A percentile compares a stretch with the other conserved stretches of the same genome.
Conservation (phyloP, 2,113 vertebrate species). For the Mesoclemmys tuberculata region DNA sequence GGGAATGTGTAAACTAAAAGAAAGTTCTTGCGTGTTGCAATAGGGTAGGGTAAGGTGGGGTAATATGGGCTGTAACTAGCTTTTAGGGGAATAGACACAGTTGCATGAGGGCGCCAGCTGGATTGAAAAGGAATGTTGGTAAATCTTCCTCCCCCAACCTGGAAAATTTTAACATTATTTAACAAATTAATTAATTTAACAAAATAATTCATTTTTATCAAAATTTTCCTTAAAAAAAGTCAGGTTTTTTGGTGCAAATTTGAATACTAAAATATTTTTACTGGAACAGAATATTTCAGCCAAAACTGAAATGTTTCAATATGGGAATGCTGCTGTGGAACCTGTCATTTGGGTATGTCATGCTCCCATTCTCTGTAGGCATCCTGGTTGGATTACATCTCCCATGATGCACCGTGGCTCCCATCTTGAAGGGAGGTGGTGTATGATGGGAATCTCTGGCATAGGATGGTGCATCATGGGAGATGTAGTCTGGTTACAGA, state of each 20-base stretch:
- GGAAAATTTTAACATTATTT: too few relatives aligned
- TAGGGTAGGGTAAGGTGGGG: background rate
- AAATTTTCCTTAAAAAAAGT: background rate
- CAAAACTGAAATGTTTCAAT: background rate
- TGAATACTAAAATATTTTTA: background rate
- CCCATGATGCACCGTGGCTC: rapidly evolving
- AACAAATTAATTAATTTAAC: too few relatives aligned
- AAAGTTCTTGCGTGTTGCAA: background rate
- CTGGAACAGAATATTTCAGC: background rate
- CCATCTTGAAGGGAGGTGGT: background rate
- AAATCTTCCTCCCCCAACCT: background rate
- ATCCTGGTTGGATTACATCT: rapidly evolving
- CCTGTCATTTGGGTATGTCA: rapidly evolving
- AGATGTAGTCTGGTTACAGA: rapidly evolving
- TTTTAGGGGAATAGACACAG: background rate
- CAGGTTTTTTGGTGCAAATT: background rate
- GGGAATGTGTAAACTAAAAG: background rate
- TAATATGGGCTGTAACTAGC: rapidly evolving
- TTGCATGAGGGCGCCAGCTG: background rate
- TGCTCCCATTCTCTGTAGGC: background rate
- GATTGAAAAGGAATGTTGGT: background rate
- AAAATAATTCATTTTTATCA: background rate
- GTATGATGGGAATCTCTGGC: background rate
- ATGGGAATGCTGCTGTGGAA: background rate
- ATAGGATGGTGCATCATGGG: rapidly evolving